phyloP scores from a whole-genome alignment of 2,797 vertebrate species.

The Coccyzus lansbergi region DNA sequence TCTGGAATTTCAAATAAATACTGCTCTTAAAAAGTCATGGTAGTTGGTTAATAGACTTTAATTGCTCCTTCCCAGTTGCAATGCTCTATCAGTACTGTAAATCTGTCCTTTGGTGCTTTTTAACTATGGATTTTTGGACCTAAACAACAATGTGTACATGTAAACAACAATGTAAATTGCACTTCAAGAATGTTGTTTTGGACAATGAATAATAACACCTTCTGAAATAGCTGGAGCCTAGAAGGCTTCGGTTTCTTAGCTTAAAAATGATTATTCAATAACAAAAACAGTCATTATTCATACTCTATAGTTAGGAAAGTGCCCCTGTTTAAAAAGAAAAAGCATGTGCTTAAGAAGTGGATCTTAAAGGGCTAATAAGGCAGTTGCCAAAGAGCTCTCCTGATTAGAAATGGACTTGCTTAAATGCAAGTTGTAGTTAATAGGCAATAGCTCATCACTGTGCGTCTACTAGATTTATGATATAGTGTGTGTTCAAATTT shows the following conservation, averaged over 20 bases:
- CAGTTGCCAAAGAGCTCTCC: neutral
- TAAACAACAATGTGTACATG: neutral
- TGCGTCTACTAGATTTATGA: neutral
- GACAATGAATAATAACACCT: neutral
- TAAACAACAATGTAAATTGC: neutral
- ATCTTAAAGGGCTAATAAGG: neutral
- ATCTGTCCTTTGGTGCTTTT: conserved; percentile 7
- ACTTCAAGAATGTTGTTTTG: neutral
- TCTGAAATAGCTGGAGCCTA: neutral
- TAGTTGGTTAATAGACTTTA: conserved; percentile 38
- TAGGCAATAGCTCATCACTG: neutral
- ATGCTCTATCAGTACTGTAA: neutral
- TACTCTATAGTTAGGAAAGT: neutral
- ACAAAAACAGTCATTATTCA: neutral
- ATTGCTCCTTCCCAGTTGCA: conserved; percentile 46
- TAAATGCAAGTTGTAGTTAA: neutral
- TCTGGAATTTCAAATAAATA: conserved; percentile 44
- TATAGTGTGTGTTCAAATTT: neutral
- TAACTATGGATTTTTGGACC: conserved; percentile 28
- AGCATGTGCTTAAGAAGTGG: neutral
- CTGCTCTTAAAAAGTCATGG: conserved; percentile 22
- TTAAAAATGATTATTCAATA: neutral
- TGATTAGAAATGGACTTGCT: neutral
- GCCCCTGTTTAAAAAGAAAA: neutral
- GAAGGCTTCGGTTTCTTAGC: neutral